Evolutionary conservation across 2,797 vertebrate species (phyloP).

Genomic region (Sylvilagus floridanus): DNA sequence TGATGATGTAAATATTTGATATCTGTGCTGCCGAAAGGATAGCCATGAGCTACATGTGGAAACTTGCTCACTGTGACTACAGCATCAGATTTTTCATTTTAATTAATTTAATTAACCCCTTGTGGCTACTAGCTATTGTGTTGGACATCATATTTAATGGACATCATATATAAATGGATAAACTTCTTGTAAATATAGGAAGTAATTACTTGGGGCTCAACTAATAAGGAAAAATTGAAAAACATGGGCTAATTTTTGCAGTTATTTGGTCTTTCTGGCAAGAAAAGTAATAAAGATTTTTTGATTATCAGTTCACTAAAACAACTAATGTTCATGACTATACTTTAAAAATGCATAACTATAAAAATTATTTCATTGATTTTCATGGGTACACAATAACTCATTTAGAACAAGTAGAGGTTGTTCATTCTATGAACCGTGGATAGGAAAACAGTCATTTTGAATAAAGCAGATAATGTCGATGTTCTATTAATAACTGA

Average conservation of each 20-base stretch:
- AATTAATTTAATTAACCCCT: conserved; percentile 5
- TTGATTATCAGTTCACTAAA: conserved; percentile 6
- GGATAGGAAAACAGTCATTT: not conserved
- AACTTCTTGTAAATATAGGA: not conserved
- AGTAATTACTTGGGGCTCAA: conserved; percentile 3
- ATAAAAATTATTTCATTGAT: conserved; percentile 38
- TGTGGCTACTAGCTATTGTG: not conserved
- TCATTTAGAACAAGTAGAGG: conserved; percentile 40
- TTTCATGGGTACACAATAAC: conserved; percentile 23
- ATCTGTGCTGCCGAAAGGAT: not conserved
- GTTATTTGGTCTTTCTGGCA: not conserved
- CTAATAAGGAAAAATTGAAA: not conserved
- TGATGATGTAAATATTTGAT: too few species aligned
- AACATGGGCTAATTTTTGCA: conserved; percentile 27
- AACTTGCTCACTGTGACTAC: not conserved
- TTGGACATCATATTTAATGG: not conserved
- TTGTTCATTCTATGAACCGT: conserved; percentile 1
- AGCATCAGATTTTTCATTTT: not conserved
- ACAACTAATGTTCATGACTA: not conserved
- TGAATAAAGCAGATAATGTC: conserved; percentile 2
- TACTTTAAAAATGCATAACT: conserved; percentile 13
- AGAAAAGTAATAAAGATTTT: not conserved
- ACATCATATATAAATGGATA: not conserved
- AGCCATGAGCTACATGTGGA: not conserved
- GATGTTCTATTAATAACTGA: conserved; percentile 13